A percentile compares a stretch with the other conserved stretches of the same genome.
Evolutionary conservation across 2,113 vertebrate genomes (phyloP).

Genomic region (Solea senegalensis): DNA sequence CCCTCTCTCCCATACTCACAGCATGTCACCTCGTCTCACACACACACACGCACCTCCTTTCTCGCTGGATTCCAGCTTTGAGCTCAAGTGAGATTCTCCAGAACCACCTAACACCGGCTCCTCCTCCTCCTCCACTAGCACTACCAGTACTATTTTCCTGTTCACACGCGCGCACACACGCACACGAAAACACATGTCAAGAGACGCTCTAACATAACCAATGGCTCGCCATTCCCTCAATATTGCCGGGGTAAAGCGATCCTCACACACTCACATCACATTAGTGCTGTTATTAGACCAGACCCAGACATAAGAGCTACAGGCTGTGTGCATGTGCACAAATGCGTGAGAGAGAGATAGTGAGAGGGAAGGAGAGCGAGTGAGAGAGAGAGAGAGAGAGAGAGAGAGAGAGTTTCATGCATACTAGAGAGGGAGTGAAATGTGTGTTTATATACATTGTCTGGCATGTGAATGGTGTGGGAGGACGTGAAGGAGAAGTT

Average conservation of each 20-base stretch:
- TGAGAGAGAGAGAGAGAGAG: background rate
- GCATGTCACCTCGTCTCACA: background rate
- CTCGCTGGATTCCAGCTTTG: slow-evolving; percentile 68
- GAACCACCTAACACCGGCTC: slow-evolving; percentile 57
- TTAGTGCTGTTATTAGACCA: slow-evolving; percentile 73
- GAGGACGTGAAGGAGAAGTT: slow-evolving; percentile 29
- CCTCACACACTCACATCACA: slow-evolving; percentile 71
- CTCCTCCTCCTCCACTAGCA: slow-evolving; percentile 54
- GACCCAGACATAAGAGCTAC: slow-evolving; percentile 60
- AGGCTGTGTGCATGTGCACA: slow-evolving; percentile 26
- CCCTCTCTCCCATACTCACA: slow-evolving; percentile 11
- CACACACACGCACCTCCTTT: slow-evolving; percentile 43
- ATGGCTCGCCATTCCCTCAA: slow-evolving; percentile 52
- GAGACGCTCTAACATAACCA: slow-evolving; percentile 64
- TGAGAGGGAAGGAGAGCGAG: background rate
- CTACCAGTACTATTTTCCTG: slow-evolving; percentile 45
- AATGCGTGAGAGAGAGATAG: background rate
- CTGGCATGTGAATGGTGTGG: slow-evolving; percentile 47
- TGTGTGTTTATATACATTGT: slow-evolving; percentile 51
- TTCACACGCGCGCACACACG: slow-evolving; percentile 11
- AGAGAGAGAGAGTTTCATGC: slow-evolving; percentile 13
- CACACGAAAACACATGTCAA: slow-evolving; percentile 44
- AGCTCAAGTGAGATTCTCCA: slow-evolving; percentile 74
- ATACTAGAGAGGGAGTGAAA: slow-evolving; percentile 11
- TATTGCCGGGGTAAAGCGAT: slow-evolving; percentile 67